phyloP scores from a whole-genome alignment of 2,888 invertebrate genomes.

The Vesta saturnalis region DNA sequence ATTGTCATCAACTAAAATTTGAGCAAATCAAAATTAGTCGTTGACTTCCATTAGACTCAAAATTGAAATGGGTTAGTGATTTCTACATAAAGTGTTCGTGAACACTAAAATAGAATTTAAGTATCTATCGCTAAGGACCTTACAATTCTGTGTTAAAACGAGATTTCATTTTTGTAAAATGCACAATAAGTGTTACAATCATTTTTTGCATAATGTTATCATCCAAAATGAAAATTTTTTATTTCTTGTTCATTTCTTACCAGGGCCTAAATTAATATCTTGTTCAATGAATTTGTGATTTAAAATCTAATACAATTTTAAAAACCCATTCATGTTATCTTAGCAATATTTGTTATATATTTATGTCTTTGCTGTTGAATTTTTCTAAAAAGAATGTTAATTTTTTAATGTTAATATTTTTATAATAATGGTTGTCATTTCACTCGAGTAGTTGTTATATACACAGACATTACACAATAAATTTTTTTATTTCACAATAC shows the following conservation, averaged over 20 bases:
- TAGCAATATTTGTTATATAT: conserved; percentile 55
- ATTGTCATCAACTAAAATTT: neutral
- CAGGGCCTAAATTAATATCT: conserved; percentile 18
- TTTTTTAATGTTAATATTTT: conserved; percentile 32
- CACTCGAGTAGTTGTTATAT: conserved; percentile 37
- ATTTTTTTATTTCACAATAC: conserved; percentile 33
- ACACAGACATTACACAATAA: conserved; percentile 33
- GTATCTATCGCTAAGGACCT: conserved; percentile 7
- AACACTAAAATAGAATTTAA: conserved; percentile 19
- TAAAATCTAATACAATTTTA: conserved; percentile 37
- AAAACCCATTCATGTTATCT: conserved; percentile 48
- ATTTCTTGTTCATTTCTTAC: conserved; percentile 9
- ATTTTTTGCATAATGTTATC: conserved; percentile 19
- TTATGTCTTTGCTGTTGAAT: conserved; percentile 55
- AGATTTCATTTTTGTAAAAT: conserved; percentile 31
- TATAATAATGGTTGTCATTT: conserved; percentile 41
- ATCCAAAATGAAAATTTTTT: conserved; percentile 5
- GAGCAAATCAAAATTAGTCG: conserved; percentile 14
- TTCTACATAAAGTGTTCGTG: conserved; percentile 24
- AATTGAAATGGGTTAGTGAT: conserved; percentile 37
- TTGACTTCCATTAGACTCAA: conserved; percentile 22
- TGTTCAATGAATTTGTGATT: conserved; percentile 28
- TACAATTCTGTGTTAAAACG: conserved; percentile 21
- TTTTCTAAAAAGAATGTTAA: conserved; percentile 49
- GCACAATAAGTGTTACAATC: conserved; percentile 40